These are phyloP conservation scores for Scaptodrosophila lebanonensis DNA, from an alignment of 1,140 invertebrate species.

Conservation along the genomic window DNA sequence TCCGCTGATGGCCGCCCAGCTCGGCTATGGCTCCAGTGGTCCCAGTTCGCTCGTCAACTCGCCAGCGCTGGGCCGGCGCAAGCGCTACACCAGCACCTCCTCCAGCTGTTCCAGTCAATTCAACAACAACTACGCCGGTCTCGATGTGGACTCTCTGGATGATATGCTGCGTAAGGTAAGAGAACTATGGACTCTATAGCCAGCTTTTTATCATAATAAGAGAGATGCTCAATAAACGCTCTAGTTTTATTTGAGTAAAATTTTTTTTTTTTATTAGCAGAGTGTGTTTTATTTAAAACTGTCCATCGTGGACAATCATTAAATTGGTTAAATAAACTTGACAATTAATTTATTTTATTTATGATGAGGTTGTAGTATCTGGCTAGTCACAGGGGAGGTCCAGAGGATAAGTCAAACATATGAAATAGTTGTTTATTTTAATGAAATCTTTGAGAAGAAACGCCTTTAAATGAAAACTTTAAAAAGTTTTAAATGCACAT, in stretches of 20 bases:
- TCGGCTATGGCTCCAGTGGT: constrained; percentile 62
- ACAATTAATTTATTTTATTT: too few relatives aligned
- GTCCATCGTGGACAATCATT: too few relatives aligned
- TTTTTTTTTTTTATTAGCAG: neutral
- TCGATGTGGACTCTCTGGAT: constrained; percentile 88
- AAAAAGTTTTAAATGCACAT: too few relatives aligned
- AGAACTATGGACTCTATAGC: too few relatives aligned
- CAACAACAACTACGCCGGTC: constrained; percentile 83
- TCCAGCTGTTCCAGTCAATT: constrained; percentile 77
- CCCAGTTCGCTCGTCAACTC: constrained; percentile 73
- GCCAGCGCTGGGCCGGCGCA: constrained; percentile 65
- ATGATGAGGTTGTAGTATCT: too few relatives aligned
- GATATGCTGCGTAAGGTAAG: constrained; percentile 89
- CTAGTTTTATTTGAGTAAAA: neutral
- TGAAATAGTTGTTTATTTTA: too few relatives aligned
- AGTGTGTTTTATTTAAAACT: neutral
- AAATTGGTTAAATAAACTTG: too few relatives aligned
- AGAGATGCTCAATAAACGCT: neutral
- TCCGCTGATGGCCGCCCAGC: constrained; percentile 53
- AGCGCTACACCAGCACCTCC: constrained; percentile 73
- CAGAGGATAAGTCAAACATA: too few relatives aligned
- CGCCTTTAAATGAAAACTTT: too few relatives aligned
- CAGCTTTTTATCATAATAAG: neutral
- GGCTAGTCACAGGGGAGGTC: too few relatives aligned
- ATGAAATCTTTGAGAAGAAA: too few relatives aligned